phyloP scores from a whole-genome alignment of 1,140 invertebrate species.

The Andricus grossulariae region DNA sequence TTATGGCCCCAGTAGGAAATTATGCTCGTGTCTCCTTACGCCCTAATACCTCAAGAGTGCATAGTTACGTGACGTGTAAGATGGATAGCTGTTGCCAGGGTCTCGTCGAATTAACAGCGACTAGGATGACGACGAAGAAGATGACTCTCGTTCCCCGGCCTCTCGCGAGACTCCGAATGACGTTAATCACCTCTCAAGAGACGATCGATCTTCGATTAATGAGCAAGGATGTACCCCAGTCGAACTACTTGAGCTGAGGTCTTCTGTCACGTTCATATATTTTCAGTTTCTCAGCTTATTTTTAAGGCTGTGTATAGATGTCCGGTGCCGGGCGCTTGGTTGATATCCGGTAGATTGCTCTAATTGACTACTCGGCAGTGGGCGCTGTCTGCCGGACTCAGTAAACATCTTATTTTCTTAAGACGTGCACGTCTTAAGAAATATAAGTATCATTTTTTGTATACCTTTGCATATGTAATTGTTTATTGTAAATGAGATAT shows the following conservation, averaged over 20 bases:
- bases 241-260: not conserved
- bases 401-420: no score
- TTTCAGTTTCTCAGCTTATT: no score
- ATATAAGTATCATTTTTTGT: no score
- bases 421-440: no score
- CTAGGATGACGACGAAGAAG: not conserved
- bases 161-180: slow-evolving; percentile 5
- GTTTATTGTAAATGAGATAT: no score
- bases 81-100: slow-evolving; percentile 55
- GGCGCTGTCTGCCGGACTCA: no score
- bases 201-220: slow-evolving; percentile 57
- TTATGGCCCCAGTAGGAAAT: slow-evolving; percentile 60
- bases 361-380: no score
- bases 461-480: no score
- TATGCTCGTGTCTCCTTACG: slow-evolving; percentile 58
- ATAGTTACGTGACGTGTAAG: slow-evolving; percentile 57
- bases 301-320: no score
- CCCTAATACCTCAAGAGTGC: slow-evolving; percentile 52
- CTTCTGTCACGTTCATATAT: not conserved
- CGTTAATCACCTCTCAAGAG: slow-evolving; percentile 18
- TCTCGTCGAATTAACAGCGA: slow-evolving; percentile 49
- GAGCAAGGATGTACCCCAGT: slow-evolving; percentile 56
- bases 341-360: no score
- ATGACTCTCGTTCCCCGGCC: slow-evolving; percentile 1
- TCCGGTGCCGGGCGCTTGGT: no score